Conservation (phyloP, 2,888 invertebrate genomes). For the Ichneumoninae sp. region DNA sequence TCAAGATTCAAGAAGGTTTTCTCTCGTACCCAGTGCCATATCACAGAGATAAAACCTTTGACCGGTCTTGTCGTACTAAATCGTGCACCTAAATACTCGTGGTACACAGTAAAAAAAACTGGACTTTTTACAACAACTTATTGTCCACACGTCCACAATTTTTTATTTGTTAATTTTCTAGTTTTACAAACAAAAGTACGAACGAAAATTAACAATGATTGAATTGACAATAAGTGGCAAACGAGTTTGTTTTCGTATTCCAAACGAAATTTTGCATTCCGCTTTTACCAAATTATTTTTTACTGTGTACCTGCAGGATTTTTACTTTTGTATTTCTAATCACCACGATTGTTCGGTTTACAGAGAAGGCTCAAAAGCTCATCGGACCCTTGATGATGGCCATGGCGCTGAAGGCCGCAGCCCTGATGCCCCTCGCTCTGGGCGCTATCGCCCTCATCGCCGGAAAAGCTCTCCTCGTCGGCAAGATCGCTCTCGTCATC, state of each 20-base stretch:
- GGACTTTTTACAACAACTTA: too few relatives aligned
- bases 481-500: slow-evolving; percentile 93
- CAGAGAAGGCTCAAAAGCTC: slow-evolving; percentile 90
- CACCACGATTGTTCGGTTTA: slow-evolving; percentile 50
- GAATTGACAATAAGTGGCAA: too few relatives aligned
- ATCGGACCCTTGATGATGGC: slow-evolving; percentile 91
- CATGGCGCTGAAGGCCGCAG: slow-evolving; percentile 91
- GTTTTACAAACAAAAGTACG: too few relatives aligned
- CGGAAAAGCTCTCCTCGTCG: slow-evolving; percentile 93
- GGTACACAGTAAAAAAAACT: not conserved
- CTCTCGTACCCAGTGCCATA: not conserved
- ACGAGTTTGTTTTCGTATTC: too few relatives aligned
- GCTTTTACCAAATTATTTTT: too few relatives aligned
- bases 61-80: not conserved
- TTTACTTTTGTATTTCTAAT: not conserved
- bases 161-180: too few relatives aligned
- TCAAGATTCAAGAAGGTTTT: slow-evolving; percentile 1
- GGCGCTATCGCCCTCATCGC: slow-evolving; percentile 94
- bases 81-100: not conserved
- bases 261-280: too few relatives aligned
- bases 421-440: slow-evolving; percentile 91
- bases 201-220: too few relatives aligned
- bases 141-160: too few relatives aligned
- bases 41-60: slow-evolving; percentile 3
- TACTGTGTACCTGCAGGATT: not conserved